phyloP scores from a whole-genome alignment of 2,888 invertebrate species.

The Volucella zonaria region DNA sequence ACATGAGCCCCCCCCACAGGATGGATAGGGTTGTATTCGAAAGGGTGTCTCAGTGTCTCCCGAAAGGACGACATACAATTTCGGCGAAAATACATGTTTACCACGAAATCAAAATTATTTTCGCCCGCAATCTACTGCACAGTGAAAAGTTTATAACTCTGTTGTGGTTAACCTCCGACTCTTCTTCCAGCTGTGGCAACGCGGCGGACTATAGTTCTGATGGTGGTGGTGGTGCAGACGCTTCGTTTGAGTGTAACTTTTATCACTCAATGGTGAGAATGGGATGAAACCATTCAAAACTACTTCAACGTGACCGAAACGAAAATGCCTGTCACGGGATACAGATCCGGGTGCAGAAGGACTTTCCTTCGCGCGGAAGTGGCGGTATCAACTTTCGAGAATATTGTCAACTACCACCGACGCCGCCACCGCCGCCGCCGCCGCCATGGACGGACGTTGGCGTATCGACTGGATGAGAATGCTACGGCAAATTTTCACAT shows the following conservation, averaged over 20 bases:
- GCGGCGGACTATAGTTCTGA: background rate
- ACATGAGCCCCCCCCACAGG: background rate
- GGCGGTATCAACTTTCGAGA: slow-evolving; percentile 61
- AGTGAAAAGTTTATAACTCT: slow-evolving; percentile 60
- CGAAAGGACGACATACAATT: slow-evolving; percentile 9
- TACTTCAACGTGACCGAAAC: slow-evolving; percentile 68
- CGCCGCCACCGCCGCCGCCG: no score
- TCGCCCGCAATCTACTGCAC: slow-evolving; percentile 42
- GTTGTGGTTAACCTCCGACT: slow-evolving; percentile 51
- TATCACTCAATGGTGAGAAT: slow-evolving; percentile 58
- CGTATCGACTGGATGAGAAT: slow-evolving; percentile 23
- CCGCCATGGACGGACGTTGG: no score
- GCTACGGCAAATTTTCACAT: slow-evolving; percentile 53
- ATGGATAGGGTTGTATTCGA: no score
- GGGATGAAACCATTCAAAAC: slow-evolving; percentile 67
- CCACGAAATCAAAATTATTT: slow-evolving; percentile 70
- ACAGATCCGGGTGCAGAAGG: slow-evolving; percentile 18
- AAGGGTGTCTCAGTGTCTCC: no score
- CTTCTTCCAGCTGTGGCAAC: slow-evolving; percentile 7
- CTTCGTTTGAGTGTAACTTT: slow-evolving; percentile 34
- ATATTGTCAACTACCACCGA: slow-evolving; percentile 34
- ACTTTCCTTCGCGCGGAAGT: slow-evolving; percentile 39
- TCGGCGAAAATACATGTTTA: slow-evolving; percentile 38
- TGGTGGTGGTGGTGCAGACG: background rate
- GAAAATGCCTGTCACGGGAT: slow-evolving; percentile 35